Evolutionary conservation across 2,888 invertebrate genomes (phyloP), one percentile per base, ranked within the genome.

Genomic region (Chironomus tentans): DNA sequence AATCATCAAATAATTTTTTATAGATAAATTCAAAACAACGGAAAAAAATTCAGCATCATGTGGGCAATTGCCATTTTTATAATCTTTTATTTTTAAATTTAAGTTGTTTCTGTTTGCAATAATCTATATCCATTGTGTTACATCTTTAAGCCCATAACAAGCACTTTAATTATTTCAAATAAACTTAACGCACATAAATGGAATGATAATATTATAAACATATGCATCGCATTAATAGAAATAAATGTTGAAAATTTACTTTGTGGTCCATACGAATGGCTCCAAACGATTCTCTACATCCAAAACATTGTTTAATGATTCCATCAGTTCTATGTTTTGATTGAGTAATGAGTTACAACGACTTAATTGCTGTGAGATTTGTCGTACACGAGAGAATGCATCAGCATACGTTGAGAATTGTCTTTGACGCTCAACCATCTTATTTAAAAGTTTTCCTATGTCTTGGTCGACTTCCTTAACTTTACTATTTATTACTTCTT

Each of bases 261-360:
- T 90, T 12, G 91, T 91, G n/a, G 90, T 92, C 95, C 94, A 95
- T 0, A 93, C 90, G 81, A 97, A 96, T 0, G 95, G 93, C 81
- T 95, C 94, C 61, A 97, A 84, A 13, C 94, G 87, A 79, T 94
- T 92, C 18, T 92, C 91, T 70, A 91, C 87, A 28, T 95, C 95
- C 47, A 97, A 85, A 78, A 91, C 84, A 80, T 91, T 89, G 81
- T 97, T 97, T 68, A 97, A 86, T 15, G 91, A 89, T 81, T 96
- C 95, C 81, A 95, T 87, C 70, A 92, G 92, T 81, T 93, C 94
- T 1, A 96, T 84, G 0, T 93, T 93, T 84, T 94, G 92, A 82
- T 93, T 92, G 18, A 97, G 85, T 76, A 92, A 84, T 76, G 91
- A 89, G 82, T 94, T 92, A 81, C 95, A 94, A 28, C 92, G 87